A percentile compares a stretch with the other conserved stretches of the same genome.
Evolutionary conservation across 2,888 invertebrate species (phyloP).

Genomic region (Diplolepis rosae): DNA sequence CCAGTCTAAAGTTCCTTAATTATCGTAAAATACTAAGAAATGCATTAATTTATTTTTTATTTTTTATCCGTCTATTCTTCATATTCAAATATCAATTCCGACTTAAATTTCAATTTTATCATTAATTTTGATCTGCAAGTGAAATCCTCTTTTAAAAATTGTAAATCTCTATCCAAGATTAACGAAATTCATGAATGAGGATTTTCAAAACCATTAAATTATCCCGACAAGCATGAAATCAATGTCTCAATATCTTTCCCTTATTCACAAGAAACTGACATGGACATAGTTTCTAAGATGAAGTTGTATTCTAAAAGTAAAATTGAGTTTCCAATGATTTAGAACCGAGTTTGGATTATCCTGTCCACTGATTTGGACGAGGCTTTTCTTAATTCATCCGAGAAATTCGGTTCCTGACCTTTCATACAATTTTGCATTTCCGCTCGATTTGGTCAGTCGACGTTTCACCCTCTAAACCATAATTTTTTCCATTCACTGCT

Average conservation of each 20-base stretch:
- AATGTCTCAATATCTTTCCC: not conserved
- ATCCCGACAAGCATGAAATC: not conserved
- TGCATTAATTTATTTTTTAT: too few relatives aligned
- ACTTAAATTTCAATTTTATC: not conserved
- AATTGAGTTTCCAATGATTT: not conserved
- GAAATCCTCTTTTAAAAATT: not conserved
- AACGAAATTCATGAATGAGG: not conserved
- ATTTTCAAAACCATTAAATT: not conserved
- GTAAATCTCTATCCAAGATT: not conserved
- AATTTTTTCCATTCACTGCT: not conserved
- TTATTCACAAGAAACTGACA: not conserved
- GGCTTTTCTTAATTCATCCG: not conserved
- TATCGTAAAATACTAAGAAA: too few relatives aligned
- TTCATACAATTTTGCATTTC: slow-evolving; percentile 1
- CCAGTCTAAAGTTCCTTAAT: too few relatives aligned
- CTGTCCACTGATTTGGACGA: not conserved
- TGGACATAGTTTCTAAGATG: not conserved
- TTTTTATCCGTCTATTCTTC: too few relatives aligned
- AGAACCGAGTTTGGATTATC: not conserved
- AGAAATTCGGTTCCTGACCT: not conserved
- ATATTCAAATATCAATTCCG: not conserved
- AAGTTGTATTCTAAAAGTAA: not conserved
- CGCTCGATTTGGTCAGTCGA: slow-evolving; percentile 14
- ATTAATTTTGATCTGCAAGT: not conserved
- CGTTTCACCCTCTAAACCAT: not conserved